Evolutionary conservation across 2,113 vertebrate genomes (phyloP), one percentile per base, ranked within the genome.

Genomic region (Cavia aperea): DNA sequence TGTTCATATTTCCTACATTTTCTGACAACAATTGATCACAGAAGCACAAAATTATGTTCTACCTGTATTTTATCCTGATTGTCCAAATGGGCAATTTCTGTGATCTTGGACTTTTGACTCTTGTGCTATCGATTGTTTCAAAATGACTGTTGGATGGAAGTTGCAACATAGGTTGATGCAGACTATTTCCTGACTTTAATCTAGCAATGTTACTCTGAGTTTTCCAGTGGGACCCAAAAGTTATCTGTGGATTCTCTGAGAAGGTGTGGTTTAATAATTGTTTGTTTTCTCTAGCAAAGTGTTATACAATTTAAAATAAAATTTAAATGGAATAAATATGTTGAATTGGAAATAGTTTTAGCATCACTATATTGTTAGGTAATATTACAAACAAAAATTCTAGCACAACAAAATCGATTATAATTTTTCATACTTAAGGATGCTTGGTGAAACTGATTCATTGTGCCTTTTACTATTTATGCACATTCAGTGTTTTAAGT

Each of bases 51-150:
- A 84, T 63, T 91, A 81, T 89, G 73, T 46, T 90, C 63, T 83
- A 72, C 3, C 23, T 93, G 91, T 95, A 62, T 96, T 88, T 79
- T 94, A 23, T 65, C 66, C 39, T 95, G 84, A 93, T 88, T 96
- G 89, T 73, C 91, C 89, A 95, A 66, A 86, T 85, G 49, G 58
- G 91, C 56, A 94, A 88, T 96, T 97, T 96, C 54, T 92, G n/a
- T 95, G 94, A 94, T 91, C 84, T 94, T 86, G 94, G 87, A 94
- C 83, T 95, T 92, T 86, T 87, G 93, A 73, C 77, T 96, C 49
- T 93, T 89, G 78, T 92, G 16, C 16, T 95, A 93, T 93, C 66
- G 94, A 97, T 96, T 39, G 46, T 23, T 95, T 96, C 94, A 89
- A 96, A 95, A 91, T 95, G 83, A 92, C 62, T 96, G 93, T 82